Conservation (phyloP, 2,888 invertebrate species). For the Leptopilina myrica region DNA sequence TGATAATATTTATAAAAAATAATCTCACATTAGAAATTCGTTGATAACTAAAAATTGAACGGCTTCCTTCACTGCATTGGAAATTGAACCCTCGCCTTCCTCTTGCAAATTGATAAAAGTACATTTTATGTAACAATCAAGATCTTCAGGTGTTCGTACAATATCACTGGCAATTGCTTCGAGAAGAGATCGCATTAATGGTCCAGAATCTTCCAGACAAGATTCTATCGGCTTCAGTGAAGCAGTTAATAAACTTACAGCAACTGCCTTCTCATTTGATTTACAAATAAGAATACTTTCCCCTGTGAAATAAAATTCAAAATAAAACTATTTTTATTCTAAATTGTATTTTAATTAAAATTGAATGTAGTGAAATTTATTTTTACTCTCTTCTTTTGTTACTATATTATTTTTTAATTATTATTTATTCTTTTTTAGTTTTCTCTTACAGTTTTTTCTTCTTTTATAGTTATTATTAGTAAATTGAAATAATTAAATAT, state of each 20-base stretch:
- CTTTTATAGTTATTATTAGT: too few species aligned
- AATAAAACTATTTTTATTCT: background rate
- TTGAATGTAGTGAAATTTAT: background rate
- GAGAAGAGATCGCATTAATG: slow-evolving; percentile 85
- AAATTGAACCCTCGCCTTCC: slow-evolving; percentile 56
- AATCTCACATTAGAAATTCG: slow-evolving; percentile 85
- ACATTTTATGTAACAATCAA: slow-evolving; percentile 87
- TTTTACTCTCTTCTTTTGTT: background rate
- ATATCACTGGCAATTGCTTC: slow-evolving; percentile 94
- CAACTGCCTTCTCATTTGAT: slow-evolving; percentile 84
- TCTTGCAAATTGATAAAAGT: slow-evolving; percentile 79
- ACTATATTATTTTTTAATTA: background rate
- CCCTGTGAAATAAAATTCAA: slow-evolving; percentile 78
- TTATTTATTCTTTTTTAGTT: too few species aligned
- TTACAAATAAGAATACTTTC: slow-evolving; percentile 95
- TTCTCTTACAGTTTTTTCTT: too few species aligned
- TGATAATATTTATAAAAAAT: background rate
- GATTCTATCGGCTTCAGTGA: slow-evolving; percentile 86
- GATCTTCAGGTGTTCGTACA: slow-evolving; percentile 84
- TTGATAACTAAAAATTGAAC: slow-evolving; percentile 86
- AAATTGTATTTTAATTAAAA: background rate
- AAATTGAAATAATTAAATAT: too few species aligned
- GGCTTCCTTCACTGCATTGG: slow-evolving; percentile 79
- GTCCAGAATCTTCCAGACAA: slow-evolving; percentile 86
- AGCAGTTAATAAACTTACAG: slow-evolving; percentile 83